phyloP scores from a whole-genome alignment of 2,113 vertebrate genomes.

The Psophia crepitans region DNA sequence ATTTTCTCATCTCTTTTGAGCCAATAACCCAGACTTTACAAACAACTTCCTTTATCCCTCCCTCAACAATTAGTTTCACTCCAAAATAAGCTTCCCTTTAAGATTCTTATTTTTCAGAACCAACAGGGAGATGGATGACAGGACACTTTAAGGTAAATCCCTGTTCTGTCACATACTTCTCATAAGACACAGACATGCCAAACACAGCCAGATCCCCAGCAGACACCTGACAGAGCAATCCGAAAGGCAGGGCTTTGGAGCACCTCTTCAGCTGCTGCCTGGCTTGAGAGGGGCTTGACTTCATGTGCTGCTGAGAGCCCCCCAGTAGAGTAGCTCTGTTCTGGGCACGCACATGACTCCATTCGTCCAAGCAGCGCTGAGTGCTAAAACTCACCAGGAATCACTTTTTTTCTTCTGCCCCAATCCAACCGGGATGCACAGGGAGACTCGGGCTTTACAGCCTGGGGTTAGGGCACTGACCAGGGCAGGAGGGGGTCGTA shows the following conservation, averaged over 20 bases:
- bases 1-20: not conserved
- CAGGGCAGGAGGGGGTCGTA: rapidly evolving
- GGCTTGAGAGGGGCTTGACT: not conserved
- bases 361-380: rapidly evolving
- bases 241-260: not conserved
- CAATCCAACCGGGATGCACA: rapidly evolving
- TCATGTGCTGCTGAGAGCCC: not conserved
- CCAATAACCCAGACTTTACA: not conserved
- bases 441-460: not conserved
- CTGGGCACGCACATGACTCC: not conserved
- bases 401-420: not conserved
- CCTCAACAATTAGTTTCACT: not conserved
- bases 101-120: not conserved
- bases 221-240: not conserved
- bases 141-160: not conserved
- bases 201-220: not conserved
- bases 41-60: not conserved
- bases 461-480: not conserved
- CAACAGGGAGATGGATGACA: not conserved
- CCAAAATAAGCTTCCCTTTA: not conserved
- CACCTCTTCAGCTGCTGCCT: not conserved
- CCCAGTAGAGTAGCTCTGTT: not conserved
- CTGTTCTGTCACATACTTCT: not conserved
- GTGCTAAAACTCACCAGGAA: not conserved
- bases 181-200: rapidly evolving